Percentiles rank a stretch among this genome's conserved stretches.
Evolutionary conservation across 2,797 vertebrate species (phyloP).

Genomic region (Clarias pachynema): DNA sequence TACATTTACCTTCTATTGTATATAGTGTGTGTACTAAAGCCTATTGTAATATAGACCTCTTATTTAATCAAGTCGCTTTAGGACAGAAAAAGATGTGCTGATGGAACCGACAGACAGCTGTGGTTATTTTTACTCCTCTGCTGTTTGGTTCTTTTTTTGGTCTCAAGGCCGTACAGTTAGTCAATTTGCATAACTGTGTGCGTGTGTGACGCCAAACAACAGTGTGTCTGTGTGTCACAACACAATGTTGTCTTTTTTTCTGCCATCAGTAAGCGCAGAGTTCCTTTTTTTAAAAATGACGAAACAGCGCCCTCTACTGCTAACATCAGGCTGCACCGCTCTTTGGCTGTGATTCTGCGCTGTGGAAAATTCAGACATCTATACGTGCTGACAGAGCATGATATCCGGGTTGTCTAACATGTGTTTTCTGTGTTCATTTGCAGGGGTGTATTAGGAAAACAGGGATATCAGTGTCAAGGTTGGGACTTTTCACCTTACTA

Average conservation of each 20-base stretch:
- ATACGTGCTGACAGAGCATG: conserved; percentile 9
- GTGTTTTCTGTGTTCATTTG: conserved; percentile 55
- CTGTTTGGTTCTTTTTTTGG: conserved; percentile 16
- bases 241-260: conserved; percentile 47
- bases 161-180: conserved; percentile 31
- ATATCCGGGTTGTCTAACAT: conserved; percentile 21
- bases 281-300: neutral
- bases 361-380: conserved; percentile 32
- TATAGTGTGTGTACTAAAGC: neutral
- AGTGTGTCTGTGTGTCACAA: conserved; percentile 50
- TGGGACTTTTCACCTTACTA: conserved; percentile 71
- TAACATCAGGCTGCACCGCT: conserved; percentile 7
- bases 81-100: neutral
- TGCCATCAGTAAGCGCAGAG: neutral
- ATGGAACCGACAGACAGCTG: conserved; percentile 18
- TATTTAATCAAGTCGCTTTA: neutral
- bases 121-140: conserved; percentile 12
- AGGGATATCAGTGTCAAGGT: conserved; percentile 99
- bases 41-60: neutral
- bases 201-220: conserved; percentile 49
- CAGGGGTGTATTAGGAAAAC: conserved; percentile 99
- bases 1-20: neutral
- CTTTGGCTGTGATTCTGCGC: neutral
- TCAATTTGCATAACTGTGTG: conserved; percentile 49
- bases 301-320: conserved; percentile 52